A percentile compares a stretch with the other conserved stretches of the same genome.
phyloP scores from a whole-genome alignment of 35 echinoderm and acorn worm genomes.

The Diadema setosum region DNA sequence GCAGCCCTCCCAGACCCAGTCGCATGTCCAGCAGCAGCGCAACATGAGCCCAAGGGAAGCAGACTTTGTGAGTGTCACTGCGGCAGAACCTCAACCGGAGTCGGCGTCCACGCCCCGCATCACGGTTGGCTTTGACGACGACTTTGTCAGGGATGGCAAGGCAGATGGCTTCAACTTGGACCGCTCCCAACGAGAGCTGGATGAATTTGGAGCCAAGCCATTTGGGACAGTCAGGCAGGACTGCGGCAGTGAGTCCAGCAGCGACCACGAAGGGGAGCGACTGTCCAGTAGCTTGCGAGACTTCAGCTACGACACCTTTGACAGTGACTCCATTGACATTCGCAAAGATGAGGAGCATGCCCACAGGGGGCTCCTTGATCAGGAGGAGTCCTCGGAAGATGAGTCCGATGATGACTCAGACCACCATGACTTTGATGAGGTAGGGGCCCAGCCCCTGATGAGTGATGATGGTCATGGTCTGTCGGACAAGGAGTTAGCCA shows the following conservation, averaged over 20 bases:
- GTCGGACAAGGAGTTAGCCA: conserved; percentile 80
- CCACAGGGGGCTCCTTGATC: conserved; percentile 72
- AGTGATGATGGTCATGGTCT: conserved; percentile 63
- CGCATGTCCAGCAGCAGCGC: background rate
- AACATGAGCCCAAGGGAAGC: conserved; percentile 20
- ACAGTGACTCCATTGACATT: conserved; percentile 56
- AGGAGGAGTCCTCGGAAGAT: conserved; percentile 55
- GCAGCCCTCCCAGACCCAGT: conserved; percentile 21
- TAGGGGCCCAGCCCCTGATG: conserved; percentile 31
- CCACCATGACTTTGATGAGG: conserved; percentile 62
- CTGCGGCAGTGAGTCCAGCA: conserved; percentile 62
- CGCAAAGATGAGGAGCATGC: conserved; percentile 73
- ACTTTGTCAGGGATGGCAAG: background rate
- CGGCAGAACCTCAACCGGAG: background rate
- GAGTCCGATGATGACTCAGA: conserved; percentile 70
- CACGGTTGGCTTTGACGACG: conserved; percentile 33
- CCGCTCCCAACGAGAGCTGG: conserved; percentile 34
- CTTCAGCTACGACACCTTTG: conserved; percentile 78
- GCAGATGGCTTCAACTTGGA: conserved; percentile 3
- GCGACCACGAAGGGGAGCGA: conserved; percentile 62
- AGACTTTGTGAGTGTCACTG: background rate
- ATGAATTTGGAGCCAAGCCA: conserved; percentile 73
- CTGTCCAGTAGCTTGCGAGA: conserved; percentile 22
- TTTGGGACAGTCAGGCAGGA: conserved; percentile 50
- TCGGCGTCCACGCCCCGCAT: conserved; percentile 11